Percentiles rank a stretch among this genome's conserved stretches.
Conservation (phyloP, 1,140 invertebrate genomes). For the Brachionus rotundiformis region DNA sequence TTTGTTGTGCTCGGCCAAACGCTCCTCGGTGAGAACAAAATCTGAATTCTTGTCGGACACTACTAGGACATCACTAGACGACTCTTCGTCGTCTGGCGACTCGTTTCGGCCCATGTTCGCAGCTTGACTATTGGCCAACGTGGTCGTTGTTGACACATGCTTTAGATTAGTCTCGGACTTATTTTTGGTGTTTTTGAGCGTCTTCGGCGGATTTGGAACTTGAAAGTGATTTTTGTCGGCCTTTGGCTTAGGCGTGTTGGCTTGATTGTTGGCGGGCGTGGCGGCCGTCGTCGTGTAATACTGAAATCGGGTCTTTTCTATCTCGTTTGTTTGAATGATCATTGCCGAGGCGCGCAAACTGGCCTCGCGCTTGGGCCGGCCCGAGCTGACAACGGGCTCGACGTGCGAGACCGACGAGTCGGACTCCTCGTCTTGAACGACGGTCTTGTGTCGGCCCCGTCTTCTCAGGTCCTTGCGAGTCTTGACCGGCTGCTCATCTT, state of each 20-base stretch:
- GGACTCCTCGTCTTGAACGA: neutral
- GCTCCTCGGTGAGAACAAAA: constrained; percentile 19
- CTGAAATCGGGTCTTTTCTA: constrained; percentile 40
- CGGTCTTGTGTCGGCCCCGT: neutral
- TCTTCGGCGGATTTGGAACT: neutral
- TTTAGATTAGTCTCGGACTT: neutral
- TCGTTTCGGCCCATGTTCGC: neutral
- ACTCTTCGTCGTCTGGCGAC: constrained; percentile 31
- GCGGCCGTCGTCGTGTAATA: neutral
- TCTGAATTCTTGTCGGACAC: constrained; percentile 14
- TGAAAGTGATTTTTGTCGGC: neutral
- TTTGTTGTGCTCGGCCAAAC: constrained; percentile 36
- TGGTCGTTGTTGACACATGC: constrained; percentile 31
- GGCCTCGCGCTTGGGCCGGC: constrained; percentile 43
- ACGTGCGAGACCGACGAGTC: neutral
- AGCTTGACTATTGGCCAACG: constrained; percentile 24
- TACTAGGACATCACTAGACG: constrained; percentile 2
- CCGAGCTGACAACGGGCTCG: neutral
- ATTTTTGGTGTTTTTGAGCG: neutral
- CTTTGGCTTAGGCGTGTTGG: neutral
- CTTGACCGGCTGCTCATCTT: neutral
- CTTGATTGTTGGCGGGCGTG: neutral
- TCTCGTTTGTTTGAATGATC: constrained; percentile 51
- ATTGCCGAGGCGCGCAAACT: constrained; percentile 43
- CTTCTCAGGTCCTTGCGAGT: neutral